A percentile compares a stretch with the other conserved stretches of the same genome.
These are phyloP conservation scores for Tipula vernalis DNA, from an alignment of 2,888 invertebrate genomes.

Conservation along the genomic window DNA sequence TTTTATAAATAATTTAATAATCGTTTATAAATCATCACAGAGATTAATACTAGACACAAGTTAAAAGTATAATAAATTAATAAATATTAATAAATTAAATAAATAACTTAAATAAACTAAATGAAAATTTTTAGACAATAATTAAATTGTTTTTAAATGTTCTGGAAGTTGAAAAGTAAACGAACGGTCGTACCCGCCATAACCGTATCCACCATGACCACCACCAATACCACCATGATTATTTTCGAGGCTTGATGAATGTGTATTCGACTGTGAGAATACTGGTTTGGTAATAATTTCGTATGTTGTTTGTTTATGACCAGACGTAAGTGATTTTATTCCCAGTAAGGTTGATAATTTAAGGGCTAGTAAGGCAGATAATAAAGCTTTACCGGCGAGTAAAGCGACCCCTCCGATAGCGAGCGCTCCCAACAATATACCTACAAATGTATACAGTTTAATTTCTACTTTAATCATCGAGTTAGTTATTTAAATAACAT, in stretches of 20 bases:
- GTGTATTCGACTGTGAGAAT: slow-evolving; percentile 51
- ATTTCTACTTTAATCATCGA: neutral
- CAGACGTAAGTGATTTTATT: slow-evolving; percentile 47
- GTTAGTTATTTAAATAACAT: too few relatives aligned
- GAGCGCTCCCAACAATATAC: slow-evolving; percentile 53
- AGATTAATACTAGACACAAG: neutral
- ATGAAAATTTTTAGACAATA: neutral
- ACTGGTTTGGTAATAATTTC: slow-evolving; percentile 75
- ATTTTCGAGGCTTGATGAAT: slow-evolving; percentile 47
- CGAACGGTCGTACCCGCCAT: slow-evolving; percentile 35
- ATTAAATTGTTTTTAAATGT: slow-evolving; percentile 12
- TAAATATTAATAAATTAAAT: neutral
- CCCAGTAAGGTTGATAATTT: slow-evolving; percentile 65
- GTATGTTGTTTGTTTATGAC: slow-evolving; percentile 51
- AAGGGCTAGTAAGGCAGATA: slow-evolving; percentile 69
- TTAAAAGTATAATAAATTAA: neutral
- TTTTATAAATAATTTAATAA: too few relatives aligned
- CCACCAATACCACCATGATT: slow-evolving; percentile 19
- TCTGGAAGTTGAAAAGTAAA: slow-evolving; percentile 24
- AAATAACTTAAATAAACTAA: too few relatives aligned
- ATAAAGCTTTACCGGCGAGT: slow-evolving; percentile 69
- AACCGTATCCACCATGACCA: slow-evolving; percentile 42
- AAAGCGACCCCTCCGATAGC: slow-evolving; percentile 63
- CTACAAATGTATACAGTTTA: slow-evolving; percentile 28
- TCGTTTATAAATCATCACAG: too few relatives aligned